A percentile compares a stretch with the other conserved stretches of the same genome.
These are phyloP conservation scores for Lagria hirta DNA, from an alignment of 2,888 invertebrate species.

Conservation along the genomic window DNA sequence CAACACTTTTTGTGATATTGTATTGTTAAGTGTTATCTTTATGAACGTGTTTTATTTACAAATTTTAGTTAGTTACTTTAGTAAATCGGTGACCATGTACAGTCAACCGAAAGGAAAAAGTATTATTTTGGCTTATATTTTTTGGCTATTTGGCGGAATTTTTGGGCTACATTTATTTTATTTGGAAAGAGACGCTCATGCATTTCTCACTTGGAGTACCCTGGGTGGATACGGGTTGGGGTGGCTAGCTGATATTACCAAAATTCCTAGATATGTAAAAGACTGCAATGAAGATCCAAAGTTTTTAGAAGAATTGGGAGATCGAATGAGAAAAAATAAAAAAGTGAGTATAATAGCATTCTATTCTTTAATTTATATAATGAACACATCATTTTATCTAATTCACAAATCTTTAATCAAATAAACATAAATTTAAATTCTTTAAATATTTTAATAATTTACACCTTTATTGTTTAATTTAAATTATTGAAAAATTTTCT, in stretches of 20 bases:
- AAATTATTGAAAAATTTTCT: neutral
- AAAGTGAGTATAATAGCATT: conserved; percentile 63
- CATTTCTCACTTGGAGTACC: conserved; percentile 86
- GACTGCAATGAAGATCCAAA: conserved; percentile 76
- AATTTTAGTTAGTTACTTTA: conserved; percentile 7
- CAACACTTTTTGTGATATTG: conserved; percentile 13
- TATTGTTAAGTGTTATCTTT: conserved; percentile 10
- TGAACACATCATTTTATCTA: too few species aligned
- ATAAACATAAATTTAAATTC: too few species aligned
- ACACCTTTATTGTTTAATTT: too few species aligned
- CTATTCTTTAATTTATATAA: too few species aligned
- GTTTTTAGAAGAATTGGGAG: conserved; percentile 65
- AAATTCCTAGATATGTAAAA: conserved; percentile 81
- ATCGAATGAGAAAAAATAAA: conserved; percentile 61
- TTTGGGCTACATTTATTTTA: conserved; percentile 92
- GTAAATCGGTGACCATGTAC: conserved; percentile 14
- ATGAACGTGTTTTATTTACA: conserved; percentile 16
- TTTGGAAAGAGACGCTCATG: conserved; percentile 83
- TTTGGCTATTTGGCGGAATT: conserved; percentile 86
- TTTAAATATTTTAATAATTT: too few species aligned
- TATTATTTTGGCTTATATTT: conserved; percentile 71
- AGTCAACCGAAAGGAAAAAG: conserved; percentile 56
- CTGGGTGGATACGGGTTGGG: conserved; percentile 86
- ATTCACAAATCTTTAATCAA: too few species aligned
- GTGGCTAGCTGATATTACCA: conserved; percentile 83